Evolutionary conservation across 2,888 invertebrate species (phyloP).

Genomic region (Platypus cylindrus): DNA sequence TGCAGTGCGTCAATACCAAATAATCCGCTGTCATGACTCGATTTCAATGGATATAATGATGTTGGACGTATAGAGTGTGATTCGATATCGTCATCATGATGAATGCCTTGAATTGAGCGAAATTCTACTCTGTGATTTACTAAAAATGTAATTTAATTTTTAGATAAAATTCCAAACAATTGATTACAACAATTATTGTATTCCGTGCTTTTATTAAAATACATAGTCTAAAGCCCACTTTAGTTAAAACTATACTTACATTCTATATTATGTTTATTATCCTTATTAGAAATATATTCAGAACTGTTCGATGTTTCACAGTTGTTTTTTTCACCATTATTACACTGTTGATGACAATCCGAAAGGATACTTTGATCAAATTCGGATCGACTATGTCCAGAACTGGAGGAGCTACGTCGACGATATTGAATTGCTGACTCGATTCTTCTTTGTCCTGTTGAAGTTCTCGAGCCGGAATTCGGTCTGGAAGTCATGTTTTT

Average conservation of each 20-base stretch:
- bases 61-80: slow-evolving; percentile 30
- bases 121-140: slow-evolving; percentile 29
- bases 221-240: no score
- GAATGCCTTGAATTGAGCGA: slow-evolving; percentile 24
- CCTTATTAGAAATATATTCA: slow-evolving; percentile 24
- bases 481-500: slow-evolving; percentile 27
- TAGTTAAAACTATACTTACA: slow-evolving; percentile 24
- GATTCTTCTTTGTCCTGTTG: slow-evolving; percentile 27
- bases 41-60: slow-evolving; percentile 29
- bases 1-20: slow-evolving; percentile 40
- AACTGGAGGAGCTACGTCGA: slow-evolving; percentile 25
- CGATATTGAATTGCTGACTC: slow-evolving; percentile 28
- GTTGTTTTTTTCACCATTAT: no score
- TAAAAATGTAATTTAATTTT: slow-evolving; percentile 3
- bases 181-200: background rate
- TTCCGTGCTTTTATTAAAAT: no score
- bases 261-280: slow-evolving; percentile 25
- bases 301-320: slow-evolving; percentile 33
- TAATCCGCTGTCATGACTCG: slow-evolving; percentile 22
- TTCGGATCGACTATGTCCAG: slow-evolving; percentile 28
- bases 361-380: slow-evolving; percentile 32
- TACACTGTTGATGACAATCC: slow-evolving; percentile 22
- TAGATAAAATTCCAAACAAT: slow-evolving; percentile 3
- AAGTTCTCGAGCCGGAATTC: slow-evolving; percentile 23
- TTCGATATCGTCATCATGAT: slow-evolving; percentile 17